Conservation (phyloP, 2,888 invertebrate species). For the Polyommatus iphigenia region DNA sequence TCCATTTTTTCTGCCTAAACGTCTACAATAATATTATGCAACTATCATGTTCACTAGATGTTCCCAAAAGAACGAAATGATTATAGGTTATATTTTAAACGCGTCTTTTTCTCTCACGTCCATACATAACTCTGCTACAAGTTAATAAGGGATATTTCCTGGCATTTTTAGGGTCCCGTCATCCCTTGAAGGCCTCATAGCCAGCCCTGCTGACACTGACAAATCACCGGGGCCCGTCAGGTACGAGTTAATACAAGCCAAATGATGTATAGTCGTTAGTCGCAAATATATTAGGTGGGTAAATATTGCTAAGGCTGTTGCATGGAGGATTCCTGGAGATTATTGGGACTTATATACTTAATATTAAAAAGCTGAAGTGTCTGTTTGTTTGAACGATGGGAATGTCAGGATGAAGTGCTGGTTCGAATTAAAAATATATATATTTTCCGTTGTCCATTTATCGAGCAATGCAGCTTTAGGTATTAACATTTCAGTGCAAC, state of each 20-base stretch:
- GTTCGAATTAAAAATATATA: too few relatives aligned
- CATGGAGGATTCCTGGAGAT: not conserved
- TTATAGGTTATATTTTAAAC: not conserved
- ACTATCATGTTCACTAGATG: too few relatives aligned
- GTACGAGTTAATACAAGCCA: conserved; percentile 21
- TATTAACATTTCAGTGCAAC: too few relatives aligned
- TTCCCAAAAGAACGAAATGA: too few relatives aligned
- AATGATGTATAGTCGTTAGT: conserved; percentile 10
- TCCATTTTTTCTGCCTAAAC: too few relatives aligned
- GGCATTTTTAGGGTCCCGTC: conserved; percentile 3
- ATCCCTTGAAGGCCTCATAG: conserved; percentile 10
- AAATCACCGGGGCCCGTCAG: conserved; percentile 16
- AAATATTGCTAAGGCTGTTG: not conserved
- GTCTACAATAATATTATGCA: too few relatives aligned
- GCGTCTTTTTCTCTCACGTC: not conserved
- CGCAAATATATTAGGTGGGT: not conserved
- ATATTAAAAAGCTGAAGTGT: not conserved
- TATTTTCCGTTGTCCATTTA: too few relatives aligned
- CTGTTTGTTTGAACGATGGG: too few relatives aligned
- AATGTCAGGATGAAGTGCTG: too few relatives aligned
- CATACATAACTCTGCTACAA: not conserved
- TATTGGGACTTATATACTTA: not conserved
- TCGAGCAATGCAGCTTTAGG: too few relatives aligned
- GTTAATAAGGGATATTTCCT: conserved; percentile 29
- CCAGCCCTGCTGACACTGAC: conserved; percentile 20